Percentiles rank a stretch among this genome's conserved stretches.
phyloP scores from a whole-genome alignment of 2,113 vertebrate genomes.

The Upupa epops region DNA sequence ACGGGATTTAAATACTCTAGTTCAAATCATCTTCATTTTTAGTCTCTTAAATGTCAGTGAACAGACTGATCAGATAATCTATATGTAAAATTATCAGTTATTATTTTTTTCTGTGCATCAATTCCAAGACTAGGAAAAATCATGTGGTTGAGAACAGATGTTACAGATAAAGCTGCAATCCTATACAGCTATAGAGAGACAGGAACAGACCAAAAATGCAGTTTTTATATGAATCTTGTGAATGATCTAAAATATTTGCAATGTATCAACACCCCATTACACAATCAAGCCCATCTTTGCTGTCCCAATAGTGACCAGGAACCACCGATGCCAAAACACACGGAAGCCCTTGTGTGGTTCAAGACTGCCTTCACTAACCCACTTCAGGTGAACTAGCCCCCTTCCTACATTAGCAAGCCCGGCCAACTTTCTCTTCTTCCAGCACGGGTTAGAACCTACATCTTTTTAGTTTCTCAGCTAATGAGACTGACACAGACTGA shows the following conservation, averaged over 20 bases:
- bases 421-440: background rate
- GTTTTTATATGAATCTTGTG: background rate
- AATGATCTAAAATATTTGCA: background rate
- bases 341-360: background rate
- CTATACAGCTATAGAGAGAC: background rate
- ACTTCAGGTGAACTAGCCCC: background rate
- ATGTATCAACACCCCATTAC: background rate
- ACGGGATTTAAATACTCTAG: slow-evolving; percentile 46
- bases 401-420: background rate
- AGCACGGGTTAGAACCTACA: background rate
- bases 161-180: background rate
- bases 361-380: background rate
- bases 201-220: background rate
- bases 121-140: background rate
- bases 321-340: background rate
- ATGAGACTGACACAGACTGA: background rate
- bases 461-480: slow-evolving; percentile 21
- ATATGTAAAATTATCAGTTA: background rate
- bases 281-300: background rate
- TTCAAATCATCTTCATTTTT: background rate
- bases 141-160: background rate
- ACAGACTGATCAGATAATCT: slow-evolving; percentile 4
- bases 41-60: slow-evolving; percentile 13
- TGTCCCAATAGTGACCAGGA: background rate
- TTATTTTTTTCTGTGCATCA: background rate